Base-by-base conservation (phyloP, 2,113 vertebrate species). In the Cyprinodon variegatus region DNA sequence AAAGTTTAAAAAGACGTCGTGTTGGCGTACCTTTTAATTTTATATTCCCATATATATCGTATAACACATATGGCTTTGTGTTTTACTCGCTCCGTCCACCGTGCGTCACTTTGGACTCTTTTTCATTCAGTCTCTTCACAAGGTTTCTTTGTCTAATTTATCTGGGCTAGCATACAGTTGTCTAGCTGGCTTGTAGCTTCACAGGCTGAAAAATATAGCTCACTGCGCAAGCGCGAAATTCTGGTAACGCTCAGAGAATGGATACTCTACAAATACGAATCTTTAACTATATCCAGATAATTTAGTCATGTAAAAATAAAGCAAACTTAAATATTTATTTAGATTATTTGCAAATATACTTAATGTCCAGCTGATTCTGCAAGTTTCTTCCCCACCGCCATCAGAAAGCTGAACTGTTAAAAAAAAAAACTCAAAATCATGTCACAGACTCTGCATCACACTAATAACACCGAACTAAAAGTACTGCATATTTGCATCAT, bases 101-200 rank as follows among this genome's bases (percentile, higher is more conserved):
- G 75, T 83, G 72, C 79, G 84, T 67, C 17, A 90, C 88, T 92
- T 89, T 87, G 69, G 77, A 88, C 71, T 76, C 60, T 86, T 85
- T 90, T 91, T 85, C 72, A 88, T 68, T 75, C 75, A 87, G 76
- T 86, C 88, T 91, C 86, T 90, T 86, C 86, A 81, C 85, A 91
- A 61, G 79, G 77, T 87, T 92, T 92, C 92, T 93, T 92, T 93
- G 92, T 92, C 88, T 91, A 86, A 81, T 88, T 88, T 87, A 82
- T 88, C 78, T 83, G 66, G 45, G 90, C 90, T 93, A 92, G 91
- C 91, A 90, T 90, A 85, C 88, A 87, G 77, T 83, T 91, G 83
- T 83, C 86, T 90, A 90, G 88, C 86, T 82, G 81, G 67, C 77
- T 79, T 66, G 46, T 88, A 89, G 84, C 84, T 88, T 86, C 20